Conservation (phyloP, 2,113 vertebrate genomes). For the Sardina pilchardus region DNA sequence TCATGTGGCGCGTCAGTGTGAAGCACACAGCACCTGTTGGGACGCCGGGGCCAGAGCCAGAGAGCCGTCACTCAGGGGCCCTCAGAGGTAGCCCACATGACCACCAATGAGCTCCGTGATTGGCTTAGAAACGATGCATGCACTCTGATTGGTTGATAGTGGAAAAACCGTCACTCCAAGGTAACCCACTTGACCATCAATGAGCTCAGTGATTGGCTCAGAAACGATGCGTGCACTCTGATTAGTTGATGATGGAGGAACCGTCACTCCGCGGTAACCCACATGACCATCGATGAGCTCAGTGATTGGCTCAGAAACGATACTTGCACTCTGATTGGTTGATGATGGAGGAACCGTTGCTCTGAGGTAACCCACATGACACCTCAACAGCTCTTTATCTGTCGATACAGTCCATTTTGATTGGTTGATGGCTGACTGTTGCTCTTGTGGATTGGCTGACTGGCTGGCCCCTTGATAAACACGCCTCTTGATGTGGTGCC, state of each 20-base stretch:
- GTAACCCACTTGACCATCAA: not conserved
- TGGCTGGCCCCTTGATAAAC: too few relatives aligned
- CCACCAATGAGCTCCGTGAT: not conserved
- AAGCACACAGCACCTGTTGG: conserved; percentile 8
- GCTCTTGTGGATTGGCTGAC: too few relatives aligned
- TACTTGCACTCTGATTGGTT: not conserved
- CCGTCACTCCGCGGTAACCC: not conserved
- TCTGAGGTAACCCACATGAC: not conserved
- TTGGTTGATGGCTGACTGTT: too few relatives aligned
- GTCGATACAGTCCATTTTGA: too few relatives aligned
- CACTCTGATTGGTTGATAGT: not conserved
- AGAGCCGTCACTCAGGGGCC: not conserved
- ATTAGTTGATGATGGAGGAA: not conserved
- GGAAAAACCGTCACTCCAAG: not conserved
- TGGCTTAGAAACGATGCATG: not conserved
- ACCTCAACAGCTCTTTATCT: too few relatives aligned
- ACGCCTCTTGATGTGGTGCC: too few relatives aligned
- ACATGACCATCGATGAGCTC: not conserved
- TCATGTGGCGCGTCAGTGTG: not conserved
- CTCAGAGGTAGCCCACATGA: not conserved
- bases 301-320: not conserved
- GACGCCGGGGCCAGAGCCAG: not conserved
- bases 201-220: conserved; percentile 5
- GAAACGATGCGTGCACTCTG: not conserved
- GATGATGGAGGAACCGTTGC: not conserved